Percentiles rank a stretch among this genome's conserved stretches.
phyloP scores from a whole-genome alignment of 2,113 vertebrate species.

The Irena cyanogastra region DNA sequence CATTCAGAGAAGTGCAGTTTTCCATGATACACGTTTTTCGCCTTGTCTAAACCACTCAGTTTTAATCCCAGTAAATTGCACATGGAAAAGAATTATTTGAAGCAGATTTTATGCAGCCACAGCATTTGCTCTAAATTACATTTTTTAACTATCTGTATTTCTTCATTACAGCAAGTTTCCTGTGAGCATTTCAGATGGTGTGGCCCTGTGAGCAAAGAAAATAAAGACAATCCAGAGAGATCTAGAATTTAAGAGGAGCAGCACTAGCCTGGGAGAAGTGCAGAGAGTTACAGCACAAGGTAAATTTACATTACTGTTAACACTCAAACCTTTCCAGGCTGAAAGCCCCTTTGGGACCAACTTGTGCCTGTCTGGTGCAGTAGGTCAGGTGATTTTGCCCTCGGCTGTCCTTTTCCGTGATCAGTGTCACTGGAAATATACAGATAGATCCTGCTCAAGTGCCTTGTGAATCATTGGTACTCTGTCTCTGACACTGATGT shows the following conservation, averaged over 20 bases:
- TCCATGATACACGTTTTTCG: background rate
- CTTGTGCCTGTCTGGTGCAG: background rate
- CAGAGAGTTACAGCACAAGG: background rate
- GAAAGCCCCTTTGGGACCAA: background rate
- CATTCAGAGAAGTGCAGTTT: background rate
- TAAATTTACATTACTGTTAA: background rate
- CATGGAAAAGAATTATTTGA: background rate
- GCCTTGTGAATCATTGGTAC: background rate
- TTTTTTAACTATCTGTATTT: background rate
- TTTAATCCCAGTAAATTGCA: background rate
- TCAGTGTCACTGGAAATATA: background rate
- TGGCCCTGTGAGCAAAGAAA: background rate
- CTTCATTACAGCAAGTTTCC: background rate
- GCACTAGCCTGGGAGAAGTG: background rate
- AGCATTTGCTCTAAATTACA: background rate
- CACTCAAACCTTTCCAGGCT: background rate
- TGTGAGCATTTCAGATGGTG: background rate
- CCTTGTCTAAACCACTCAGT: background rate
- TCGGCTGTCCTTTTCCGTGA: background rate
- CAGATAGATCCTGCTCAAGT: accelerated
- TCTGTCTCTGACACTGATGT: background rate
- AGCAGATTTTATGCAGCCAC: background rate
- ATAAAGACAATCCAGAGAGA: background rate
- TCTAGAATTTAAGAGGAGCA: background rate
- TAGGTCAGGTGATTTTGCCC: background rate